phyloP scores from a whole-genome alignment of 2,888 invertebrate genomes.

The Ophioninae sp. region DNA sequence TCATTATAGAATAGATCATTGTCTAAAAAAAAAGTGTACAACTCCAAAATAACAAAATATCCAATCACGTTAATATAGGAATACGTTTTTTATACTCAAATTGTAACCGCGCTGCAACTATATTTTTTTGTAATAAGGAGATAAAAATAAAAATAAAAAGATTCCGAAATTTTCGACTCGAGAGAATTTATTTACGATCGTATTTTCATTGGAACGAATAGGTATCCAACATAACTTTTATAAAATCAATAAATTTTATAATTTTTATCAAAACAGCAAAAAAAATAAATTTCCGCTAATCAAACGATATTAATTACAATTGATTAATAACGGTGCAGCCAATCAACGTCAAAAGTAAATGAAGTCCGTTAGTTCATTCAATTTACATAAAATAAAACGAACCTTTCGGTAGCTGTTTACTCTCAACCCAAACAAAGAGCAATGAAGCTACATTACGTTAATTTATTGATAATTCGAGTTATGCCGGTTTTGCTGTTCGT shows the following conservation, averaged over 20 bases:
- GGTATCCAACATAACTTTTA: too few species aligned
- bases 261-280: too few species aligned
- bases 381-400: conserved; percentile 1
- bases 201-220: background rate
- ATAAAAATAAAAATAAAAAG: background rate
- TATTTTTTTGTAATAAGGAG: background rate
- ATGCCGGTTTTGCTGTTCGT: conserved; percentile 1
- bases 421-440: background rate
- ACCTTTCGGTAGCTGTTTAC: background rate
- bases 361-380: background rate
- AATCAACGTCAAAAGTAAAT: background rate
- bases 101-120: background rate
- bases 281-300: too few species aligned
- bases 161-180: background rate
- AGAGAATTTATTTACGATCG: background rate
- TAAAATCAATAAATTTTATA: too few species aligned
- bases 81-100: background rate
- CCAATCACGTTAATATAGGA: background rate
- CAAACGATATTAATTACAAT: too few species aligned
- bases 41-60: background rate
- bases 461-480: background rate
- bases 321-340: background rate
- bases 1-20: too few species aligned
- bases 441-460: background rate
- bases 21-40: background rate